Evolutionary conservation across 1,140 invertebrate species (phyloP).

Genomic region (Metopolophium dirhodum): DNA sequence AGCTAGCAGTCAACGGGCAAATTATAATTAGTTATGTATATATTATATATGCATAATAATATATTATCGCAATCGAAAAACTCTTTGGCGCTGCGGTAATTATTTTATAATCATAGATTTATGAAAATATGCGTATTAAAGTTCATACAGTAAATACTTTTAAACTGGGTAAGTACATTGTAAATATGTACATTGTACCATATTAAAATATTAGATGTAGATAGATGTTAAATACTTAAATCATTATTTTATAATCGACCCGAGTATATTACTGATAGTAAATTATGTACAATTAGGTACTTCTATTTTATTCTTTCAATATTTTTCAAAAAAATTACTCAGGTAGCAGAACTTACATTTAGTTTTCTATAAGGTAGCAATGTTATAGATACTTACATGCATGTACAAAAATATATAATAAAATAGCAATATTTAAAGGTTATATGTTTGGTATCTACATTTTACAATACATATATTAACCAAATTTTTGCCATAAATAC

Average conservation of each 20-base stretch:
- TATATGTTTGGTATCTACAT: not conserved
- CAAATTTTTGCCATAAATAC: too few species aligned
- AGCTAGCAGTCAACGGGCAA: not conserved
- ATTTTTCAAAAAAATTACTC: not conserved
- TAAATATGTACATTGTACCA: constrained; percentile 29
- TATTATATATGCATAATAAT: not conserved
- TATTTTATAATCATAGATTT: not conserved
- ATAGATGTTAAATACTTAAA: not conserved
- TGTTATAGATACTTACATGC: not conserved
- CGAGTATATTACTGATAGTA: not conserved
- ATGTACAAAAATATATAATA: not conserved
- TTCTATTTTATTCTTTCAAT: not conserved
- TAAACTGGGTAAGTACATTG: not conserved
- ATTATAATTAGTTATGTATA: constrained; percentile 35
- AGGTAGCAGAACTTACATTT: not conserved
- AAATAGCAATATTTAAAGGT: not conserved
- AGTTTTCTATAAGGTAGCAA: not conserved
- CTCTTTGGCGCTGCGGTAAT: constrained; percentile 24
- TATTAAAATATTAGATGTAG: not conserved
- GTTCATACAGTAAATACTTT: constrained; percentile 3
- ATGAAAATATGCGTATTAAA: not conserved
- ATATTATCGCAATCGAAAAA: constrained; percentile 13
- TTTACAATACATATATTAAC: too few species aligned
- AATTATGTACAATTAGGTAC: not conserved
- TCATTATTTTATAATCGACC: not conserved